Base-by-base conservation (phyloP, 1,140 invertebrate species). In the Bradynema listronoti region DNA sequence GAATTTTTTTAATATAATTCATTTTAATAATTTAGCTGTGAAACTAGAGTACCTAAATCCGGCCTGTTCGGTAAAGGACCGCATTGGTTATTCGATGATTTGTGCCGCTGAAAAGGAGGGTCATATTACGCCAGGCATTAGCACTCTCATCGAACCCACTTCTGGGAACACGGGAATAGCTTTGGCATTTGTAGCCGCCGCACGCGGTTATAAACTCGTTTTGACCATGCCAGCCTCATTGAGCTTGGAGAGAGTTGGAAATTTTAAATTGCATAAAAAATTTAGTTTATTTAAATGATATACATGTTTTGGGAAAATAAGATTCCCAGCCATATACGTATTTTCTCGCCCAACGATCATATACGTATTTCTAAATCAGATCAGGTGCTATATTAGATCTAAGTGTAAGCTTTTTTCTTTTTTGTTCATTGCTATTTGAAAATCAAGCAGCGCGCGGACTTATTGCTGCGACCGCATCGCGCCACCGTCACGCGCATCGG, bases 141-240 rank as follows among this genome's bases (percentile, higher is more conserved):
- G 63, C 5, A 78, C 72, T 29, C 49, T 75, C 3, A 24, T 50
- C 29, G 47, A 50, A 27, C 47, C 47, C 3, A 50, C 47, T 11
- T 79, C 77, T 6, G 80, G 80, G 52, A 81, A 81, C 58, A 81
- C 80, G 14, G 63, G 63, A 19, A 66, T 66, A 33, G 66, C 69
- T 6, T 36, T 69, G 49, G 67, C 67, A 4, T 70, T 60, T 36
- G 58, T 58, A 3, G 55, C 55, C 9, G 69, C 67, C 4, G 55
- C 57, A 14, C 19, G 71, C 59, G 19, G 78, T 71, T 43, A 75
- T 71, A 1, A 73, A 72, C 52, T 50, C 27, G 47, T 63, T 46
- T 29, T 63, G 6, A 42, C 36, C n/a, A 63, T 63, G 61, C 65
- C 61, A n/a, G 11, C 50, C 22, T 63, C 61, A 30, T 66, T 63